Percentiles rank a stretch among this genome's conserved stretches.
Evolutionary conservation across 64 coral and sea anemone genomes (phyloP).

Genomic region (Montipora cactus): DNA sequence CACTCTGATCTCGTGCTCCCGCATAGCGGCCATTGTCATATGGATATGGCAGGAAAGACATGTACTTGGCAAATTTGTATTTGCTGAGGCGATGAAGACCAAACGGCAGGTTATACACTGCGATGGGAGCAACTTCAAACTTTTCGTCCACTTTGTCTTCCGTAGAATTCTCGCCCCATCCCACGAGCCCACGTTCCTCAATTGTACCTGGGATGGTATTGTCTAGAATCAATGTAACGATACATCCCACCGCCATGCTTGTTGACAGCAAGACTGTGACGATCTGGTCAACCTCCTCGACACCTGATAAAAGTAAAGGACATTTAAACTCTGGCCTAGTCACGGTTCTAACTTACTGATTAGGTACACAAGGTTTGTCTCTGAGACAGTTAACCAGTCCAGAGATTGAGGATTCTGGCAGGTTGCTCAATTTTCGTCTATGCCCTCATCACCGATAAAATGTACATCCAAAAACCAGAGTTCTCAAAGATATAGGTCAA

Average conservation of each 20-base stretch:
- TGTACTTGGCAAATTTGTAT: conserved; percentile 7
- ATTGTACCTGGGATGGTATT: conserved; percentile 58
- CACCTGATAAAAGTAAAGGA: neutral
- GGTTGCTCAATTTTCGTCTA: too few relatives aligned
- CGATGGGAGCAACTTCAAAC: neutral
- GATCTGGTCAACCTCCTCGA: conserved; percentile 22
- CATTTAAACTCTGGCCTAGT: neutral
- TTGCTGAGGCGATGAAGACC: conserved; percentile 14
- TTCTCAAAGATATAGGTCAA: too few relatives aligned
- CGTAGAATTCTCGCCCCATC: neutral
- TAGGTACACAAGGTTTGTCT: too few relatives aligned
- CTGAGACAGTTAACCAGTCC: too few relatives aligned
- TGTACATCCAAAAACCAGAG: too few relatives aligned
- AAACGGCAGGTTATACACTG: conserved; percentile 39
- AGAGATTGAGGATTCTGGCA: too few relatives aligned
- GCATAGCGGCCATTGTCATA: neutral
- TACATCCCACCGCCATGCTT: conserved; percentile 40
- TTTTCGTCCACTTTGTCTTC: neutral
- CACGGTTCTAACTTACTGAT: too few relatives aligned
- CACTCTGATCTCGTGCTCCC: neutral
- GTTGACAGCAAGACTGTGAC: neutral
- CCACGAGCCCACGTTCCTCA: conserved; percentile 55
- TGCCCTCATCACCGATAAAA: too few relatives aligned
- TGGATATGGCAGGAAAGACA: conserved; percentile 20
- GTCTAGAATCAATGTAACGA: conserved; percentile 3